phyloP scores from a whole-genome alignment of 2,113 vertebrate species.

The Carettochelys insculpta region DNA sequence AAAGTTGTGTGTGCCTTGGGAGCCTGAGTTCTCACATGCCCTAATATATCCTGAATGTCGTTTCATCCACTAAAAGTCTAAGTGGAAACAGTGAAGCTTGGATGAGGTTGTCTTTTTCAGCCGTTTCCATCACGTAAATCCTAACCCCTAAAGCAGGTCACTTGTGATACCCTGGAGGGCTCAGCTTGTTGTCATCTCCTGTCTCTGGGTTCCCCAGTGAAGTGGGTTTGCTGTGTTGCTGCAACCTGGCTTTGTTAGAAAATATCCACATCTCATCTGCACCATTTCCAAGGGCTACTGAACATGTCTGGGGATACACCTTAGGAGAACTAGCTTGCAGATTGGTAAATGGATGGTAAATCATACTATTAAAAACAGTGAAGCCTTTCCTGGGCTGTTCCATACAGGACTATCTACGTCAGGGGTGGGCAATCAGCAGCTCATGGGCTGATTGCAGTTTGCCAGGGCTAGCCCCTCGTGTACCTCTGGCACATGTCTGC shows the following conservation, averaged over 20 bases:
- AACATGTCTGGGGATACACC: neutral
- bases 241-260: neutral
- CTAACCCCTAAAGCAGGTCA: neutral
- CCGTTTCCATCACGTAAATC: neutral
- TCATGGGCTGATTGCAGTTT: too few relatives aligned
- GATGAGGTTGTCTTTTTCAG: neutral
- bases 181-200: neutral
- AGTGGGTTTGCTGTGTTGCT: neutral
- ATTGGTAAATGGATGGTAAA: neutral
- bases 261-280: neutral
- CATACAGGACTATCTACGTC: neutral
- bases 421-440: too few relatives aligned
- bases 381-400: neutral
- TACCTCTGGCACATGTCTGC: too few relatives aligned
- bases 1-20: fast-evolving
- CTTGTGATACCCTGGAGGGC: too few relatives aligned
- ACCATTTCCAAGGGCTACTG: neutral
- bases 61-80: neutral
- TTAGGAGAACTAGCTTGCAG: neutral
- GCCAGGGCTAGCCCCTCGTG: too few relatives aligned
- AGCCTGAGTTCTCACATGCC: neutral
- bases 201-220: neutral
- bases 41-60: neutral
- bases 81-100: neutral
- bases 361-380: neutral